Percentiles rank a stretch among this genome's conserved stretches.
Conservation (phyloP, 2,888 invertebrate genomes). For the Hemistola chrysoprasaria region DNA sequence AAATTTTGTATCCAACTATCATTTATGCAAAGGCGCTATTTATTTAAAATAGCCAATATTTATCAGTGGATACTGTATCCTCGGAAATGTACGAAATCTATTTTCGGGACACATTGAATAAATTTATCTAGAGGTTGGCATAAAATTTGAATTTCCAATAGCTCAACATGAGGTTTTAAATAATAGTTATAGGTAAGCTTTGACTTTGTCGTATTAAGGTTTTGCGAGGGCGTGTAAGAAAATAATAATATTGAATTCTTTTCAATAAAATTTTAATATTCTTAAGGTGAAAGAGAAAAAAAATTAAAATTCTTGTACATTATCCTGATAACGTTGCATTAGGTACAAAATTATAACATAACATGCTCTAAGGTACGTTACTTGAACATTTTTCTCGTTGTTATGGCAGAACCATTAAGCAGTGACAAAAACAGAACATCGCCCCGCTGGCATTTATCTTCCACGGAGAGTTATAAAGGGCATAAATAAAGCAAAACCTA, state of each 20-base stretch:
- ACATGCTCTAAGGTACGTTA: no score
- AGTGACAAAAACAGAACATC: constrained; percentile 68
- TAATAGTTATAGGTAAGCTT: constrained; percentile 14
- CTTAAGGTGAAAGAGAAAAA: no score
- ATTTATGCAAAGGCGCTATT: neutral
- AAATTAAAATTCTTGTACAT: no score
- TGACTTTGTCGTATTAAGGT: constrained; percentile 14
- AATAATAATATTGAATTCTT: no score
- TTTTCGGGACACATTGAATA: constrained; percentile 11
- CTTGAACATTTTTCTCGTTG: constrained; percentile 21
- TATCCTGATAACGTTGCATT: no score
- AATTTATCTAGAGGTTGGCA: constrained; percentile 8
- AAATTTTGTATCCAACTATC: neutral
- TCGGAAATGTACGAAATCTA: neutral
- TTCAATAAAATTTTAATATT: no score
- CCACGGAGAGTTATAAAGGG: constrained; percentile 71
- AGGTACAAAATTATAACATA: no score
- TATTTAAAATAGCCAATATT: no score
- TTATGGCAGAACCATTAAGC: constrained; percentile 51
- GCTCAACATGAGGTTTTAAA: constrained; percentile 15
- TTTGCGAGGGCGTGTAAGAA: constrained; percentile 4
- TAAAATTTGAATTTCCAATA: constrained; percentile 21
- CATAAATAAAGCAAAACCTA: constrained; percentile 80
- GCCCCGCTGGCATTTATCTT: constrained; percentile 68
- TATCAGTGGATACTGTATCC: neutral